Evolutionary conservation across 2,888 invertebrate genomes (phyloP), one percentile per base, ranked within the genome.

Genomic region (Azorinus chamasolen): DNA sequence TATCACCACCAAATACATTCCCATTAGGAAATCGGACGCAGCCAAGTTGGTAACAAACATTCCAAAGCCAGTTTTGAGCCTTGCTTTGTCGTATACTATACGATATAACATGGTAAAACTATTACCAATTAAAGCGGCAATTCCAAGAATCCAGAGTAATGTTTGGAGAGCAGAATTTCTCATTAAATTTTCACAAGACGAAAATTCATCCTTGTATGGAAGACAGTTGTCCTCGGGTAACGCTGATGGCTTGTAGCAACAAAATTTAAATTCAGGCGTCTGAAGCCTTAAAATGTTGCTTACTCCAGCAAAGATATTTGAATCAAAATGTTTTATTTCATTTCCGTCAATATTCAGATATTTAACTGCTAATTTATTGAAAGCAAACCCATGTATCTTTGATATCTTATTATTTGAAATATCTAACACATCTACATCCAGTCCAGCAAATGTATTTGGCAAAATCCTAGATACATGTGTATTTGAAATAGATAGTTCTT

Each of bases 181-280:
- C 77, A 88, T 80, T 22, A 88, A 74, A 54, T 88, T 83, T n/a
- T 64, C 71, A 61, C 88, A 87, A 12, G 87, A 86, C 2, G 58
- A 58, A 16, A 58, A 58, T 24, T 58, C 45, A 41, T 58, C 58
- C 22, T 43, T 41, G 16, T 18, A 83, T 83, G 62, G 86, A 70
- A 10, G 62, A 68, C 65, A 84, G 79, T n/a, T 84, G 77, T 32
- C 79, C 63, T 46, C 83, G 54, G 48, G 59, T 39, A 61, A 69
- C 74, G 50, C 41, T 2, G 41, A 10, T 5, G 65, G 65, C n/a
- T 55, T 25, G 16, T 55, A 55, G 32, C 65, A 65, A 45, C 65
- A 65, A 27, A 65, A 65, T 39, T 65, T 63, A 45, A 37, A 63
- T 1, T 53, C 53, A 2, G 63, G 24, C 12, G 63, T 43, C 22